phyloP scores from a whole-genome alignment of 2,797 vertebrate genomes.

The Argyrosomus regius region DNA sequence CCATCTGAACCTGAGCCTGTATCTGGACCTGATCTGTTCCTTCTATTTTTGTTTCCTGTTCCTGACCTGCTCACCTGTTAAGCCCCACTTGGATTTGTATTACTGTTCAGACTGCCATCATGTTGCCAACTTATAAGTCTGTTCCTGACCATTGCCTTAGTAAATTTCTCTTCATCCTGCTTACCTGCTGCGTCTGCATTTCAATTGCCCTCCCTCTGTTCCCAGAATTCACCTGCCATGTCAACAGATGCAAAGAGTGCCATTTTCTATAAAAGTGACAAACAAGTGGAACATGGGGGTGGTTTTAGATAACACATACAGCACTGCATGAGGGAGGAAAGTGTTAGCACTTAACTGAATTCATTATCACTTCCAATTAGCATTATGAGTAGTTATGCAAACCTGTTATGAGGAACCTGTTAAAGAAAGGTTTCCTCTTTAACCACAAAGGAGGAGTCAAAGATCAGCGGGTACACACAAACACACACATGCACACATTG shows the following conservation, averaged over 20 bases:
- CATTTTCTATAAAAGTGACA: constrained; percentile 44
- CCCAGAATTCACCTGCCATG: not conserved
- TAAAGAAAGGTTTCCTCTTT: constrained; percentile 51
- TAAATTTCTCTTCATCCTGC: not conserved
- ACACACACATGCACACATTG: not conserved
- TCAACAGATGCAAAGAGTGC: constrained; percentile 8
- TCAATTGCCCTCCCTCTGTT: not conserved
- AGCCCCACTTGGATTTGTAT: not conserved
- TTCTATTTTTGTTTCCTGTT: not conserved
- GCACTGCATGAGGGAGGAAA: constrained; percentile 44
- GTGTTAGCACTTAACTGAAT: constrained; percentile 44
- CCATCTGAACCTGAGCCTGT: not conserved
- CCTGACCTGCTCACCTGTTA: not conserved
- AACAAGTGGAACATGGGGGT: constrained; percentile 38
- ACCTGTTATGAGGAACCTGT: constrained; percentile 46
- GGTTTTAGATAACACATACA: constrained; percentile 36
- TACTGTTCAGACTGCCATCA: not conserved
- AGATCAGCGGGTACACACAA: constrained; percentile 16
- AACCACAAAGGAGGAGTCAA: constrained; percentile 35
- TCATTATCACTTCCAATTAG: constrained; percentile 65
- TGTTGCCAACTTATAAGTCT: not conserved
- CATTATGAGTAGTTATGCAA: constrained; percentile 69
- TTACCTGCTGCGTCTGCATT: not conserved
- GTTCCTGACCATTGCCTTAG: not conserved
- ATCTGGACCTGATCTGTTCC: not conserved